A percentile compares a stretch with the other conserved stretches of the same genome.
phyloP scores from a whole-genome alignment of 2,113 vertebrate species.

The Pterocles orientalis region DNA sequence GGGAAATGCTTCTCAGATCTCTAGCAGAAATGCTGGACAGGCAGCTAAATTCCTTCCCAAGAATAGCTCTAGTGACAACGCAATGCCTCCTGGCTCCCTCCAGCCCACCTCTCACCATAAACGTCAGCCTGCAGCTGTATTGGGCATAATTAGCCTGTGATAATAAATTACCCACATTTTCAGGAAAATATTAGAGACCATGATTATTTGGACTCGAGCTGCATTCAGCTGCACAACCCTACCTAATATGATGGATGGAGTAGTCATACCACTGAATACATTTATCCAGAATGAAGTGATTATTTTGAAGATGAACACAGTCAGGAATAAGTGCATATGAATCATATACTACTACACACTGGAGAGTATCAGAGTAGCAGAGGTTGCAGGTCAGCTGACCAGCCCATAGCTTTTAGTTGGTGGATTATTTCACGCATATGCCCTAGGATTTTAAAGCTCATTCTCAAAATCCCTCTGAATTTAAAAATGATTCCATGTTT shows the following conservation, averaged over 20 bases:
- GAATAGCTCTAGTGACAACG: conserved; percentile 10
- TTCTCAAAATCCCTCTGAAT: conserved; percentile 65
- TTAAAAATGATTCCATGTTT: conserved; percentile 62
- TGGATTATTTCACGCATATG: conserved; percentile 69
- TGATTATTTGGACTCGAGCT: conserved; percentile 87
- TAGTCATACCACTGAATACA: conserved; percentile 68
- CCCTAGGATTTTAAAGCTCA: conserved; percentile 68
- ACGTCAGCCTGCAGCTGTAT: conserved; percentile 76
- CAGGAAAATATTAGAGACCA: conserved; percentile 87
- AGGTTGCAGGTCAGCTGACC: conserved; percentile 61
- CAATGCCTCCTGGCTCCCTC: conserved; percentile 36
- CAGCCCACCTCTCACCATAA: conserved; percentile 55
- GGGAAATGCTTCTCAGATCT: conserved; percentile 16
- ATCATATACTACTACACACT: conserved; percentile 56
- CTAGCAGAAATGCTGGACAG: conserved; percentile 33
- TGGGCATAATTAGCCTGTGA: conserved; percentile 97
- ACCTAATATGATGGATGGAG: conserved; percentile 76
- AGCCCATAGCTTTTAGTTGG: conserved; percentile 59
- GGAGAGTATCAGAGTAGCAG: conserved; percentile 37
- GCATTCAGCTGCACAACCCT: conserved; percentile 63
- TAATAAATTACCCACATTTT: conserved; percentile 92
- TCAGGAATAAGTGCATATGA: conserved; percentile 66
- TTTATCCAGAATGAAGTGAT: conserved; percentile 72
- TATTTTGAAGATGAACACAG: conserved; percentile 72
- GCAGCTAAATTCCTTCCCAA: conserved; percentile 29